Base-by-base conservation (phyloP, 1,140 invertebrate species). In the Ephestia elutella region DNA sequence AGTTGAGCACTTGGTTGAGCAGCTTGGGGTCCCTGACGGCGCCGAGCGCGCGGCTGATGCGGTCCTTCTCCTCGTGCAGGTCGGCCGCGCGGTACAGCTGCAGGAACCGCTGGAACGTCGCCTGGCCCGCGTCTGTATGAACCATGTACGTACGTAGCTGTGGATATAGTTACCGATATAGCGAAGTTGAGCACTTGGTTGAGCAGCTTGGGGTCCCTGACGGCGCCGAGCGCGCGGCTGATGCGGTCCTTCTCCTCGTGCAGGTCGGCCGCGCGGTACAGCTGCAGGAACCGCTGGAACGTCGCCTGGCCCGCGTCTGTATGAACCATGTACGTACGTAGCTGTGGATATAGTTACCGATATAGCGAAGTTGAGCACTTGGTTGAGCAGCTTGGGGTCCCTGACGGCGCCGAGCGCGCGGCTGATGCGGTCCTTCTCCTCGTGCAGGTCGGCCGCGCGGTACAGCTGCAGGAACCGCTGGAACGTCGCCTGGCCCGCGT, bases 281-380 rank as follows among this genome's bases (percentile, higher is more conserved):
- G n/a, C n/a, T n/a, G n/a, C n/a, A n/a, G n/a, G n/a, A n/a, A n/a
- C n/a, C n/a, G n/a, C n/a, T n/a, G n/a, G n/a, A n/a, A n/a, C n/a
- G n/a, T n/a, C n/a, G 25, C 25, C 25, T 3, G 25, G 25, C 3
- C 3, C 25, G 25, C 25, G 3, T 28, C 25, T 38, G 13, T 13
- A 38, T n/a, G n/a, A n/a, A n/a, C n/a, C n/a, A n/a, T n/a, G n/a
- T n/a, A n/a, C n/a, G n/a, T n/a, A n/a, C n/a, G n/a, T n/a, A n/a
- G n/a, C n/a, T n/a, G n/a, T n/a, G n/a, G n/a, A 38, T 2, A 38
- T 10, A 59, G 66, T 68, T 78, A 95, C 94, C 72, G 95, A 96
- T 82, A 98, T 92, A 3, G 96, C 93, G 86, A 98, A 98, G 30
- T 97, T 91, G 0, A 99, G 88, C n/a, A 97, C 95, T 72, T 93